phyloP scores from a whole-genome alignment of 2,888 invertebrate genomes.

The Folsomia candida region DNA sequence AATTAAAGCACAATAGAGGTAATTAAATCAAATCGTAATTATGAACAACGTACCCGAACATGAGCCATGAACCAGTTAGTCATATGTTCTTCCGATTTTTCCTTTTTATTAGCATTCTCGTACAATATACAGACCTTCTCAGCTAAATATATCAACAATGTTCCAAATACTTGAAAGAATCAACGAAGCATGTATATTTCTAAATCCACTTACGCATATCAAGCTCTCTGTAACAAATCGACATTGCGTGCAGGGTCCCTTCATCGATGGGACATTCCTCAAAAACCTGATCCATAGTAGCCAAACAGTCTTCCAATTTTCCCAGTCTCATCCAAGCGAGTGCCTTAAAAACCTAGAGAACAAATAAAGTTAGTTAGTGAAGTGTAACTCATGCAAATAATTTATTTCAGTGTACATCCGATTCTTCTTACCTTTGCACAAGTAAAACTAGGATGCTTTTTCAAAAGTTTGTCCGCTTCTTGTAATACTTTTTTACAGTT shows the following conservation, averaged over 20 bases:
- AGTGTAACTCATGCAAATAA: neutral
- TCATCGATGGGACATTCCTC: constrained; percentile 79
- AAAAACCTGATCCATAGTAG: constrained; percentile 72
- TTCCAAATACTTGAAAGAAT: no score
- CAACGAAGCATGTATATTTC: no score
- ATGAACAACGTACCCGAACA: constrained; percentile 62
- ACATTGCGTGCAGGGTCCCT: constrained; percentile 89
- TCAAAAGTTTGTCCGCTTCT: constrained; percentile 92
- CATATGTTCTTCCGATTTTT: constrained; percentile 84
- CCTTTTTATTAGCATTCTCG: constrained; percentile 80
- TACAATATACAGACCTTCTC: constrained; percentile 84
- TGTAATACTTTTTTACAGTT: constrained; percentile 96
- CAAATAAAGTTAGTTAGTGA: no score
- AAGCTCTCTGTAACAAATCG: constrained; percentile 89
- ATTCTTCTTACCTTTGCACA: constrained; percentile 68
- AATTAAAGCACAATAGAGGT: neutral
- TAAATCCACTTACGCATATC: constrained; percentile 85
- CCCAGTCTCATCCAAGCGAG: constrained; percentile 86
- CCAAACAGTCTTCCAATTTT: constrained; percentile 73
- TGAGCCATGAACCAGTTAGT: constrained; percentile 95
- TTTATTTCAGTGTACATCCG: neutral
- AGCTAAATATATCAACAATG: no score
- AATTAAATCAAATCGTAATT: neutral
- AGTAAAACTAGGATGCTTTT: constrained; percentile 83
- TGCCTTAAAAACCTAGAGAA: constrained; percentile 78